phyloP scores from a whole-genome alignment of 1,140 invertebrate genomes.

The Triops longicaudatus region DNA sequence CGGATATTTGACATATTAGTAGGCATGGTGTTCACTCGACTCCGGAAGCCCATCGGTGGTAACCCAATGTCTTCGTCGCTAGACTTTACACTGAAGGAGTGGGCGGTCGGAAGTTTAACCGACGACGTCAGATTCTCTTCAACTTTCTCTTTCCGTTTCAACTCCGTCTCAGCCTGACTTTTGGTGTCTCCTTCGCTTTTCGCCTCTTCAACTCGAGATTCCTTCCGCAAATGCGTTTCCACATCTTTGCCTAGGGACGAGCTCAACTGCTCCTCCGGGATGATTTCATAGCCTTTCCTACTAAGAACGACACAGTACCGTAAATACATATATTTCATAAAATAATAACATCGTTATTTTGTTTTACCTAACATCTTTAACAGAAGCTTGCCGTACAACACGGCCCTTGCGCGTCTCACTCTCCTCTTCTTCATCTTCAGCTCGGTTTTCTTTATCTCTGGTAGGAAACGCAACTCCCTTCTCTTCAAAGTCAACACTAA shows the following conservation, averaged over 20 bases:
- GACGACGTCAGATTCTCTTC: not conserved
- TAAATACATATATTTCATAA: not conserved
- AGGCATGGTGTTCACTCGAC: not conserved
- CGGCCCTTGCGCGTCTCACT: not conserved
- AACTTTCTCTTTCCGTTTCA: not conserved
- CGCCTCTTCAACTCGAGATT: not conserved
- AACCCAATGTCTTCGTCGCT: not conserved
- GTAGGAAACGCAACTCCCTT: not conserved
- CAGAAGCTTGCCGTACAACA: not conserved
- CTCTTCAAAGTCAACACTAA: not conserved
- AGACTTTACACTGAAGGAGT: not conserved
- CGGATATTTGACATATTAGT: not conserved
- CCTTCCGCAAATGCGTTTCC: not conserved
- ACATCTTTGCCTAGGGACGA: constrained; percentile 27
- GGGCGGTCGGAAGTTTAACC: not conserved
- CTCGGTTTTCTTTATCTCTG: not conserved
- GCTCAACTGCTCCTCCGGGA: constrained; percentile 60
- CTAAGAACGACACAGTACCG: not conserved
- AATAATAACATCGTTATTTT: not conserved
- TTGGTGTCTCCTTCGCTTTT: not conserved
- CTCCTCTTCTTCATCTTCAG: not conserved
- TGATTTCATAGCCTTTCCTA: constrained; percentile 70
- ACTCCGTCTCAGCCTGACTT: not conserved
- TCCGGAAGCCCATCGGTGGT: not conserved
- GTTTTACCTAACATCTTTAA: not conserved